Evolutionary conservation across 2,888 invertebrate species (phyloP).

Genomic region (Fragum sueziense): DNA sequence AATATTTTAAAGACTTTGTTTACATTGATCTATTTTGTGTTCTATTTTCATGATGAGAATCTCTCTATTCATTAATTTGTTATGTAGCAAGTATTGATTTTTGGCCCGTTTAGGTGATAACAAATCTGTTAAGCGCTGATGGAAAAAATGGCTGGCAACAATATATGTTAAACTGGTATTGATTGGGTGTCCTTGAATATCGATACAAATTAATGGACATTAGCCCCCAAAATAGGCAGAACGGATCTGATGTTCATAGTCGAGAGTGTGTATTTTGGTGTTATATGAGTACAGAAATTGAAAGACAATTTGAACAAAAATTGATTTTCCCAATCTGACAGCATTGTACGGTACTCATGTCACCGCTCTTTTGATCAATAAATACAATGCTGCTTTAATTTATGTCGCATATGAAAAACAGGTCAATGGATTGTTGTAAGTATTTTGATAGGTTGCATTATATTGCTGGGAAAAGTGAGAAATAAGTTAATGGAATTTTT

Average conservation of each 20-base stretch:
- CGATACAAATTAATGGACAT: neutral
- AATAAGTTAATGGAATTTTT: neutral
- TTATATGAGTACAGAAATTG: neutral
- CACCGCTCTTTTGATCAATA: neutral
- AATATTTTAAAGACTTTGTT: neutral
- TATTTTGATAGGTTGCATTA: neutral
- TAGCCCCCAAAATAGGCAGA: neutral
- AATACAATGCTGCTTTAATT: slow-evolving; percentile 19
- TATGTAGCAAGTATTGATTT: neutral
- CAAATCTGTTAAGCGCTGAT: neutral
- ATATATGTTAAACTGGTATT: slow-evolving; percentile 24
- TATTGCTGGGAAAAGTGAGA: neutral
- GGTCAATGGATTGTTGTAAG: slow-evolving; percentile 19
- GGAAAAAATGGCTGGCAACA: slow-evolving; percentile 13
- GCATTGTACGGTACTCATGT: neutral
- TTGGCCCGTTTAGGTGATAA: neutral
- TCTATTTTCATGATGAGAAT: neutral
- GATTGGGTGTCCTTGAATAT: slow-evolving; percentile 3
- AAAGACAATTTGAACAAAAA: neutral
- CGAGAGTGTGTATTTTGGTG: neutral
- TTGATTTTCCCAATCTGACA: slow-evolving; percentile 6
- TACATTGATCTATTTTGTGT: too few relatives aligned
- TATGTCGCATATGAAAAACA: slow-evolving; percentile 23
- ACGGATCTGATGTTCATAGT: neutral
- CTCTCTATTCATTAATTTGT: neutral